These are phyloP conservation scores for Rhabdornis inornatus DNA, from an alignment of 2,113 vertebrate genomes.

Conservation along the genomic window DNA sequence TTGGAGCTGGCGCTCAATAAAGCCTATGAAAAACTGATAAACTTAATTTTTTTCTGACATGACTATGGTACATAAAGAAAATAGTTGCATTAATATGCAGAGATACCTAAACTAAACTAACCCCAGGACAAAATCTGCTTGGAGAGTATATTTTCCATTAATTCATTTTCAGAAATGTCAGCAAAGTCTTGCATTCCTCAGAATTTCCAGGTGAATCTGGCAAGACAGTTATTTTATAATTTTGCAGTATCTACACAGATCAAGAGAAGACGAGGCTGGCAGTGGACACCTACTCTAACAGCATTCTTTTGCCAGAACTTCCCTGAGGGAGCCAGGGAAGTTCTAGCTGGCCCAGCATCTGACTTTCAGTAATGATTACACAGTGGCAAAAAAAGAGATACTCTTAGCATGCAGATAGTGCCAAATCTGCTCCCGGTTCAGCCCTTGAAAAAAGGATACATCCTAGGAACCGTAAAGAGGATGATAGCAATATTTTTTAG, in stretches of 20 bases:
- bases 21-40: not conserved
- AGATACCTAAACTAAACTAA: not conserved
- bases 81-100: not conserved
- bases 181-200: not conserved
- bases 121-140: not conserved
- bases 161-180: not conserved
- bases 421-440: not conserved
- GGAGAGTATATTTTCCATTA: not conserved
- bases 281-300: not conserved
- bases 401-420: not conserved
- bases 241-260: not conserved
- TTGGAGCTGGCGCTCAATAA: accelerated
- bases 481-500: not conserved
- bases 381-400: not conserved
- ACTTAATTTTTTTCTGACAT: not conserved
- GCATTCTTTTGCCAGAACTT: not conserved
- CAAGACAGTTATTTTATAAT: not conserved
- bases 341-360: not conserved
- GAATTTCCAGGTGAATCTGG: not conserved
- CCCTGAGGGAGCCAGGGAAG: not conserved
- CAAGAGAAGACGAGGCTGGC: not conserved
- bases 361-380: not conserved
- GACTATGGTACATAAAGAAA: not conserved
- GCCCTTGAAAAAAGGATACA: not conserved
- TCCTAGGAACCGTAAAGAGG: not conserved